Conservation (phyloP, 2,888 invertebrate genomes). For the Nephrotoma flavescens region DNA sequence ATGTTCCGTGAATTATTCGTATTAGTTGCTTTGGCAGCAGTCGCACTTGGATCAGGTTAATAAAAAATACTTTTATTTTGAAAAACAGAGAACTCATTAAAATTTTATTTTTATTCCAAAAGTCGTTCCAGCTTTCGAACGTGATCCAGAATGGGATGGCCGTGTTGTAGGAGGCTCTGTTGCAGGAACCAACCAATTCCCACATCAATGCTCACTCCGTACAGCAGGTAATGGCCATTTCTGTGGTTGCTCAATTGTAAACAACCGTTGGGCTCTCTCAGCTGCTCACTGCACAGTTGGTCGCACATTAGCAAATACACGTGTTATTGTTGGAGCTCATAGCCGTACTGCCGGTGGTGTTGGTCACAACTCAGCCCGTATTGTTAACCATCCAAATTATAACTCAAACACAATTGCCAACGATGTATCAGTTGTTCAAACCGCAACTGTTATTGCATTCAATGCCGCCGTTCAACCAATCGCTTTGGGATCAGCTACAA, state of each 20-base stretch:
- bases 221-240: background rate
- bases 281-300: background rate
- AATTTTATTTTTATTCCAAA: background rate
- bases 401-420: constrained; percentile 4
- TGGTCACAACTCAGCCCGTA: background rate
- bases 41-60: background rate
- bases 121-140: background rate
- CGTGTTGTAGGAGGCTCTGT: constrained; percentile 6
- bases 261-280: background rate
- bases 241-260: background rate
- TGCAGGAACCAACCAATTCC: constrained; percentile 7
- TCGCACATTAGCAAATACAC: background rate
- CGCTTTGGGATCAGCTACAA: background rate
- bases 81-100: too few relatives aligned
- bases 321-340: background rate
- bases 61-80: too few relatives aligned
- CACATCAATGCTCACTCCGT: constrained; percentile 7
- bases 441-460: constrained; percentile 2
- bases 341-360: background rate
- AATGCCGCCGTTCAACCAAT: constrained; percentile 5
- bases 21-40: background rate
- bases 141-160: constrained; percentile 5
- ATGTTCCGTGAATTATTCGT: background rate
- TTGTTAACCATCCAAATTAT: constrained; percentile 10
- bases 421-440: constrained; percentile 8